Evolutionary conservation across 2,113 vertebrate species (phyloP).

Genomic region (Anthoscopus minutus): DNA sequence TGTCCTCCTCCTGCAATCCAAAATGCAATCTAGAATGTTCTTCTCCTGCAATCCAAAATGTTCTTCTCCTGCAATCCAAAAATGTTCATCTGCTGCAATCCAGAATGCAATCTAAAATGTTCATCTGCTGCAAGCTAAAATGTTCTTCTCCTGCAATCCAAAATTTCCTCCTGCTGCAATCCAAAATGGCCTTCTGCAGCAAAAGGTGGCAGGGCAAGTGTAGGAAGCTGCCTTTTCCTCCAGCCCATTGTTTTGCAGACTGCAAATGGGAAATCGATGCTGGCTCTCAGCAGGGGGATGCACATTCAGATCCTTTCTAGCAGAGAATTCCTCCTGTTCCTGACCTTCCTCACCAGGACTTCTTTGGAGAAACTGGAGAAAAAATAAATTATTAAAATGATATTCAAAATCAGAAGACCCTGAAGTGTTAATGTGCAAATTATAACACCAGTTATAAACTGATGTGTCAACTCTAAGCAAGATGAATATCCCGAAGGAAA

Average conservation of each 20-base stretch:
- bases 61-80: fast-evolving
- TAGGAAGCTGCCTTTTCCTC: neutral
- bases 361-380: neutral
- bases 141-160: neutral
- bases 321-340: neutral
- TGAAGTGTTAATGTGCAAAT: neutral
- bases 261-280: neutral
- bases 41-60: neutral
- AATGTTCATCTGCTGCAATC: no score
- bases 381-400: neutral
- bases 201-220: neutral
- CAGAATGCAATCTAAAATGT: neutral
- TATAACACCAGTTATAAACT: neutral
- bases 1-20: fast-evolving
- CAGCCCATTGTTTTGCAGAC: neutral
- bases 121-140: neutral
- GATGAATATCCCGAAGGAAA: neutral
- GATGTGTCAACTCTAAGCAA: neutral
- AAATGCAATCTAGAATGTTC: no score
- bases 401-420: neutral
- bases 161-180: neutral
- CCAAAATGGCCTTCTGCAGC: neutral
- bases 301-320: neutral
- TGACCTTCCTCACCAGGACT: neutral
- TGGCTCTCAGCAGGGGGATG: neutral